Conservation (phyloP, 2,888 invertebrate species). For the Agonum fuliginosum region DNA sequence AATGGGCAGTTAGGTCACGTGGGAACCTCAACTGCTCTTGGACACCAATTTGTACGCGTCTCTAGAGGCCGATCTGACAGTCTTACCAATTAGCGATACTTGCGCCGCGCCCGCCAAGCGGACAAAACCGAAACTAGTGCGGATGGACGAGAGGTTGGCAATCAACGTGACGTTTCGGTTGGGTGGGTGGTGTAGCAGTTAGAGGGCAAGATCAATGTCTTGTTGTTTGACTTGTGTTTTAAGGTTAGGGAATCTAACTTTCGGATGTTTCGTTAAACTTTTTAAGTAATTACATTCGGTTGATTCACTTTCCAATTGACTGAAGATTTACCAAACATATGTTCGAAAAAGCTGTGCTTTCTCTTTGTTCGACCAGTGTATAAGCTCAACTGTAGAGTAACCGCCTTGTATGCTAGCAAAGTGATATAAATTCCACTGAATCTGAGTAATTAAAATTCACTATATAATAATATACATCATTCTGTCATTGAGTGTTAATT, state of each 20-base stretch:
- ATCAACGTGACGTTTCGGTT: background rate
- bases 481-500: too few relatives aligned
- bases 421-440: too few relatives aligned
- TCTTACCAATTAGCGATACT: slow-evolving; percentile 56
- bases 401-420: too few relatives aligned
- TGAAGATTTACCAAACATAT: background rate
- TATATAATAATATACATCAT: too few relatives aligned
- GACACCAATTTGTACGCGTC: slow-evolving; percentile 54
- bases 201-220: background rate
- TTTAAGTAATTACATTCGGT: background rate
- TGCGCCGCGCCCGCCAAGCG: background rate
- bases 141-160: background rate
- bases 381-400: too few relatives aligned
- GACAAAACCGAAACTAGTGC: background rate
- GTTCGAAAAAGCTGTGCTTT: too few relatives aligned
- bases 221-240: slow-evolving; percentile 9
- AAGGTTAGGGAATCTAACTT: too few relatives aligned
- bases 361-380: too few relatives aligned
- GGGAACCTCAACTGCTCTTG: slow-evolving; percentile 50
- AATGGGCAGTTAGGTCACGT: slow-evolving; percentile 55
- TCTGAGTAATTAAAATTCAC: too few relatives aligned
- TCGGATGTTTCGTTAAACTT: slow-evolving; percentile 8
- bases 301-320: background rate
- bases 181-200: background rate
- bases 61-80: slow-evolving; percentile 50